A percentile compares a stretch with the other conserved stretches of the same genome.
These are phyloP conservation scores for Neoitamus cyanurus DNA, from an alignment of 2,888 invertebrate genomes.

Conservation along the genomic window DNA sequence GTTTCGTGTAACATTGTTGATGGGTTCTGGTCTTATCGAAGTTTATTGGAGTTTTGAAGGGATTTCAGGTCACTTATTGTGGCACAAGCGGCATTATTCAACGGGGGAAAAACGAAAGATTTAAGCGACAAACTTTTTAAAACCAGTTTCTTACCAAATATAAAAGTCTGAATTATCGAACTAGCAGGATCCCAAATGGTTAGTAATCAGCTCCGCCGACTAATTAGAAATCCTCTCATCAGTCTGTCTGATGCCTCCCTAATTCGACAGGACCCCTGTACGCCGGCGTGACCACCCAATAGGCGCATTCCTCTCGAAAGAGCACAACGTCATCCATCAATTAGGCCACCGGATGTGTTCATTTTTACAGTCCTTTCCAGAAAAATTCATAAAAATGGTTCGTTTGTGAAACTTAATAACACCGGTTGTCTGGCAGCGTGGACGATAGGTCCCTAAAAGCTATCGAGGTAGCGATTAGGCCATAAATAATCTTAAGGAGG, in stretches of 20 bases:
- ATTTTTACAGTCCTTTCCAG: constrained; percentile 48
- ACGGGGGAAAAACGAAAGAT: not conserved
- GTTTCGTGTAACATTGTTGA: not conserved
- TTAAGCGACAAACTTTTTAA: not conserved
- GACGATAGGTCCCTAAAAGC: constrained; percentile 32
- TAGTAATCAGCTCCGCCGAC: not conserved
- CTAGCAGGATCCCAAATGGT: not conserved
- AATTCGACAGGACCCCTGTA: not conserved
- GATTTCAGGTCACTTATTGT: too few species aligned
- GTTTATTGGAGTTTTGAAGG: too few species aligned
- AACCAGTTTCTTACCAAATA: not conserved
- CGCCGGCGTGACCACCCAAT: constrained; percentile 22
- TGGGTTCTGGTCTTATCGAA: too few species aligned
- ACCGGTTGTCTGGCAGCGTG: constrained; percentile 19
- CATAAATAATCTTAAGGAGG: constrained; percentile 46
- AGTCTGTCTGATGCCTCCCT: not conserved
- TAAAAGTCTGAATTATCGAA: not conserved
- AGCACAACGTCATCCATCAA: constrained; percentile 43
- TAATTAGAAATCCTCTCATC: constrained; percentile 19
- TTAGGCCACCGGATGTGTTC: constrained; percentile 49
- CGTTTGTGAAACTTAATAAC: constrained; percentile 44
- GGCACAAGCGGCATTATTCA: too few species aligned
- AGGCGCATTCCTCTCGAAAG: constrained; percentile 29
- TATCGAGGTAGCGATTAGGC: constrained; percentile 43
- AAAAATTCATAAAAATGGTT: constrained; percentile 43